Conservation (phyloP, 2,888 invertebrate species). For the Marasmarcha lunaedactyla region DNA sequence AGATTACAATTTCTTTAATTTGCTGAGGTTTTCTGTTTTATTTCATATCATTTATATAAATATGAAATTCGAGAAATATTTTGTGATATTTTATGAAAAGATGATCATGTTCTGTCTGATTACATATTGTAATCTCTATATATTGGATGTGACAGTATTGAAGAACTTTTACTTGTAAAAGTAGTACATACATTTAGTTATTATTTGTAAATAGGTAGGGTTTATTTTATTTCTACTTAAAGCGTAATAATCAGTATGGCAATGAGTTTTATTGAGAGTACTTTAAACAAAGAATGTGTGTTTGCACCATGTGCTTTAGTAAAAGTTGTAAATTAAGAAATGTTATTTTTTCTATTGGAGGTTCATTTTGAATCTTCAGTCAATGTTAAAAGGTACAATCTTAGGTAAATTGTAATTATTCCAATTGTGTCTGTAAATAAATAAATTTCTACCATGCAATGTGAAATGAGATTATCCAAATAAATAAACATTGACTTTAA, state of each 20-base stretch:
- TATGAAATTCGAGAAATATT: no score
- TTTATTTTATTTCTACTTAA: neutral
- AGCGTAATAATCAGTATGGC: neutral
- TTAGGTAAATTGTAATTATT: slow-evolving; percentile 50
- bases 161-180: neutral
- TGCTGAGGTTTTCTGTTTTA: slow-evolving; percentile 7
- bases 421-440: slow-evolving; percentile 57
- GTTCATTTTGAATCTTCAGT: slow-evolving; percentile 11
- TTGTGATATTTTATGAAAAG: no score
- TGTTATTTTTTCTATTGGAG: slow-evolving; percentile 60
- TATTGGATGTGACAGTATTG: no score
- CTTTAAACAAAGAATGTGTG: slow-evolving; percentile 13
- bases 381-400: slow-evolving; percentile 61
- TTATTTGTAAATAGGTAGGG: neutral
- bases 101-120: no score
- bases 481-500: slow-evolving; percentile 59
- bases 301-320: slow-evolving; percentile 54
- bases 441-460: slow-evolving; percentile 59
- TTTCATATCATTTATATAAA: no score
- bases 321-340: slow-evolving; percentile 52
- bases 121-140: no score
- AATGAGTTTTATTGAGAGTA: no score
- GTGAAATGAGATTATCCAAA: slow-evolving; percentile 67
- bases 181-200: slow-evolving; percentile 1
- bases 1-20: slow-evolving; percentile 24